phyloP scores from a whole-genome alignment of 2,888 invertebrate genomes.

The Eremobia ochroleuca region DNA sequence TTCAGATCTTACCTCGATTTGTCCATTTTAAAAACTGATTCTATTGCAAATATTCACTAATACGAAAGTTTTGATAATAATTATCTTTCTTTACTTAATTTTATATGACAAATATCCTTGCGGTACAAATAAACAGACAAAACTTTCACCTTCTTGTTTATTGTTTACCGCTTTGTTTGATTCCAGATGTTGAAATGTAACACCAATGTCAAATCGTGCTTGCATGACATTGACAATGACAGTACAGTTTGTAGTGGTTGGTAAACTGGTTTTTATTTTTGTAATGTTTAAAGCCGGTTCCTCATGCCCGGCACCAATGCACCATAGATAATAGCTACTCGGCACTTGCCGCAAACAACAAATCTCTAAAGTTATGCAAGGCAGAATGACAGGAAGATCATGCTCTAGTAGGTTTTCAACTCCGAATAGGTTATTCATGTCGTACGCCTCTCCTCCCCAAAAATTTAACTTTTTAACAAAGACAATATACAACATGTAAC shows the following conservation, averaged over 20 bases:
- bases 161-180: slow-evolving; percentile 68
- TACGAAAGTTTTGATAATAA: slow-evolving; percentile 12
- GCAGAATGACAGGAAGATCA: neutral
- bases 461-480: too few species aligned
- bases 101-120: slow-evolving; percentile 26
- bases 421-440: neutral
- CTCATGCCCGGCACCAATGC: neutral
- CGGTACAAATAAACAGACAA: slow-evolving; percentile 50
- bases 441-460: too few species aligned
- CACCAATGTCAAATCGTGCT: slow-evolving; percentile 42
- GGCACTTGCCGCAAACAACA: too few species aligned
- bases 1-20: slow-evolving; percentile 70
- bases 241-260: slow-evolving; percentile 14
- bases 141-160: slow-evolving; percentile 70
- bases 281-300: neutral
- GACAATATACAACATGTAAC: too few species aligned
- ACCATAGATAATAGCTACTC: neutral
- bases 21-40: slow-evolving; percentile 63
- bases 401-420: neutral
- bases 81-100: slow-evolving; percentile 31
- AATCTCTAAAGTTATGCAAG: neutral
- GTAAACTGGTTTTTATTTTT: neutral
- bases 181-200: slow-evolving; percentile 57
- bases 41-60: slow-evolving; percentile 23
- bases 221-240: slow-evolving; percentile 40